These are phyloP conservation scores for Salvelinus sp. DNA, from an alignment of 2,113 vertebrate genomes.

Conservation along the genomic window DNA sequence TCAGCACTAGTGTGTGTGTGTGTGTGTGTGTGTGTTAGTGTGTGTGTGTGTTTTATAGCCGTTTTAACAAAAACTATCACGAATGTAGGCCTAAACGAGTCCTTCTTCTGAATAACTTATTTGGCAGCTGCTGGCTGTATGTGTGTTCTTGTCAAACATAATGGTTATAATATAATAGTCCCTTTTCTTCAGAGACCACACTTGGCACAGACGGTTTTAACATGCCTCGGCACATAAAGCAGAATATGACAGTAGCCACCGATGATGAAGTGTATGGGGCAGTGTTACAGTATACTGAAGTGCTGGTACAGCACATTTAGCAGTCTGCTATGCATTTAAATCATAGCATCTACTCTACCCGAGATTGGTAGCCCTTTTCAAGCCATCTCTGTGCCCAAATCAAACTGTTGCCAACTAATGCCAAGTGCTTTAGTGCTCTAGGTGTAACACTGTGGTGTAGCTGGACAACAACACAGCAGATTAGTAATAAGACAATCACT, in stretches of 20 bases:
- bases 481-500: too few species aligned
- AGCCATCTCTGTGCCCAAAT: too few species aligned
- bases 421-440: too few species aligned
- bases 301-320: conserved; percentile 56
- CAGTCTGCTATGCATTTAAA: conserved; percentile 34
- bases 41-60: too few species aligned
- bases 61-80: too few species aligned
- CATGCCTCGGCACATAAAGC: background rate
- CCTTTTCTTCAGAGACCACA: conserved; percentile 19
- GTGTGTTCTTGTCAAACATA: conserved; percentile 7
- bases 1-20: too few species aligned
- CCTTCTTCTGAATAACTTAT: background rate
- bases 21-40: too few species aligned
- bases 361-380: background rate
- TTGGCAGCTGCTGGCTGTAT: background rate
- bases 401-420: background rate
- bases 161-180: conserved; percentile 12
- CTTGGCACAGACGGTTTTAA: conserved; percentile 2
- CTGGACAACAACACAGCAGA: too few species aligned
- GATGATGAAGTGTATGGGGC: conserved; percentile 23
- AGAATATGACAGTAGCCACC: background rate
- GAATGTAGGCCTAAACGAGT: too few species aligned
- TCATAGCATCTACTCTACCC: conserved; percentile 12
- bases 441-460: too few species aligned
- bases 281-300: conserved; percentile 18